Evolutionary conservation across 2,113 vertebrate genomes (phyloP).

Genomic region (Rhinoptilus africanus): DNA sequence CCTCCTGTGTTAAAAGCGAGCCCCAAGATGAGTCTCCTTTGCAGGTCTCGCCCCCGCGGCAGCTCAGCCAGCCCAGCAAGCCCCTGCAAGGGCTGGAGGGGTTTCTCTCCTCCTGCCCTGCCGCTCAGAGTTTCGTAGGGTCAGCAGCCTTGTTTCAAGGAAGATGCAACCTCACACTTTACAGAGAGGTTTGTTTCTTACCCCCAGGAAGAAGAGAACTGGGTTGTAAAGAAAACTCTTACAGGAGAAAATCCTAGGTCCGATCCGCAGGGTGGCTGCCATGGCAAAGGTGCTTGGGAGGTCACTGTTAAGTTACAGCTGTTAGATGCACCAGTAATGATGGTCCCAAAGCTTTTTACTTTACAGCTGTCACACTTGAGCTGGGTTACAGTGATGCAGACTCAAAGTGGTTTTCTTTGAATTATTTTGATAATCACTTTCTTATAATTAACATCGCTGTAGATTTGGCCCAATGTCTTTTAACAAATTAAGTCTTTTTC

Average conservation of each 20-base stretch:
- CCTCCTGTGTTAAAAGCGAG: background rate
- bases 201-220: background rate
- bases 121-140: background rate
- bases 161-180: background rate
- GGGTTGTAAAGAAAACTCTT: background rate
- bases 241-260: background rate
- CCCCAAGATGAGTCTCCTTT: no score
- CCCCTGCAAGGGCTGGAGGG: no score
- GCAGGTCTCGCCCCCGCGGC: accelerated
- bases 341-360: background rate
- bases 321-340: background rate
- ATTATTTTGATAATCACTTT: background rate
- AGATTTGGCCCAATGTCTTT: background rate
- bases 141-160: background rate
- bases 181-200: background rate
- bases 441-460: background rate
- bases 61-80: background rate
- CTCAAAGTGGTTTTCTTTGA: background rate
- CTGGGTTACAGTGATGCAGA: background rate
- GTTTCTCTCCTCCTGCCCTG: background rate
- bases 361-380: background rate
- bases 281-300: background rate
- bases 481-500: background rate
- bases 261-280: background rate
- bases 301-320: background rate